Evolutionary conservation across 1,140 invertebrate species (phyloP).

Genomic region (Lerema accius): DNA sequence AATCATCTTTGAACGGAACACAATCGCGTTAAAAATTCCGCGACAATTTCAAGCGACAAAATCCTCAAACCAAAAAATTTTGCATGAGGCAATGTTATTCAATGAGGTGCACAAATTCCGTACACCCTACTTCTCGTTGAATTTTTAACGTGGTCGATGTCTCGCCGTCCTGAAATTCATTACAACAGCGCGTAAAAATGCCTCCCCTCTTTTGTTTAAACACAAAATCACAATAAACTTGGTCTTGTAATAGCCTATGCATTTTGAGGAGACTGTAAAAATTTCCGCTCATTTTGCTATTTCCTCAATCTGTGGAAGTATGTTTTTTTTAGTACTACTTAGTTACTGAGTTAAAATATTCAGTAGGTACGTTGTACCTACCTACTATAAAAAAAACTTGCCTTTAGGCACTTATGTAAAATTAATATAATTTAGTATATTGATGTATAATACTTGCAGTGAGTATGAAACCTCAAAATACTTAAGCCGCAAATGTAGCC

Average conservation of each 20-base stretch:
- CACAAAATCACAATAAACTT: constrained; percentile 77
- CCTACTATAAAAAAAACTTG: no score
- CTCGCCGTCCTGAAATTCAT: constrained; percentile 74
- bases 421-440: no score
- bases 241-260: constrained; percentile 68
- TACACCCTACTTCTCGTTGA: constrained; percentile 62
- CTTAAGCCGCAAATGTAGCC: no score
- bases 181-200: constrained; percentile 65
- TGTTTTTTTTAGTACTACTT: background rate
- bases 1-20: no score
- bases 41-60: constrained; percentile 45
- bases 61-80: constrained; percentile 63
- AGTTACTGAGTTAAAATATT: no score
- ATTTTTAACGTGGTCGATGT: constrained; percentile 68
- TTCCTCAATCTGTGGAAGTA: constrained; percentile 56
- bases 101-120: constrained; percentile 73
- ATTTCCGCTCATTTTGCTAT: constrained; percentile 53
- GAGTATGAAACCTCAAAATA: no score
- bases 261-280: constrained; percentile 60
- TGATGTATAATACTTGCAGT: no score
- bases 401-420: no score
- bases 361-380: no score
- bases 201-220: constrained; percentile 75
- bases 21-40: constrained; percentile 19
- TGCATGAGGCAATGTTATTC: constrained; percentile 77